Evolutionary conservation across 2,797 vertebrate species (phyloP), one percentile per base, ranked within the genome.

Genomic region (Ctenosaura bakeri): DNA sequence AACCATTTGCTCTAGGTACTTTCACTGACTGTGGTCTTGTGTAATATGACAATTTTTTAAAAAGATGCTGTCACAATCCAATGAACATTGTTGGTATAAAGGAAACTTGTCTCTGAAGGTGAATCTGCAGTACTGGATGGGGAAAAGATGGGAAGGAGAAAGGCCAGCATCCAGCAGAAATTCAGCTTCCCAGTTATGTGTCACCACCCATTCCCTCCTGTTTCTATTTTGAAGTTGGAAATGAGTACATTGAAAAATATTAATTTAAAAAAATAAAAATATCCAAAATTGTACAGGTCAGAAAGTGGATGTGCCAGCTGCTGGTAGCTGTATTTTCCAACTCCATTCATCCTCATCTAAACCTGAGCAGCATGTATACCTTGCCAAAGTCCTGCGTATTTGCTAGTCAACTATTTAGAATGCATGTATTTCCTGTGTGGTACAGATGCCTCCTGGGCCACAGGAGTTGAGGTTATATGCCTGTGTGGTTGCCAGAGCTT

Each of bases 351-450:
- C 64, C 52, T 46, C 32, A 71, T 73, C 69, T 50, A 86, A 90
- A 90, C 81, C 6, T 42, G 79, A 83, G 62, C 14, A 54, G 59
- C 35, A 26, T 52, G 81, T 78, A 90, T 87, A 90, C 73, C 62
- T 90, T 83, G 73, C 81, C 42, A 59, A 90, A 90, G 76, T 69
- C 73, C 20, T 78, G 59, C 50, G 54, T 26, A 50, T 76, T 83
- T 77, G 85, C 78, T 78, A 90, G 80, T 80, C 20, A 29, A 83
- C 87, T 83, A 90, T 90, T 90, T 87, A 87, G 90, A 90, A 90
- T n/a, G 69, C 29, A 78, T 87, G 80, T 87, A 35, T 87, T 90
- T 84, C 90, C 86, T 90, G 62, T 90, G 85, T 74, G 90, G 85
- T 84, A 83, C 2, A 78, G 86, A 78, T 66, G 90, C 59, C 85